phyloP scores from a whole-genome alignment of 2,113 vertebrate genomes.

The Balaeniceps rex region DNA sequence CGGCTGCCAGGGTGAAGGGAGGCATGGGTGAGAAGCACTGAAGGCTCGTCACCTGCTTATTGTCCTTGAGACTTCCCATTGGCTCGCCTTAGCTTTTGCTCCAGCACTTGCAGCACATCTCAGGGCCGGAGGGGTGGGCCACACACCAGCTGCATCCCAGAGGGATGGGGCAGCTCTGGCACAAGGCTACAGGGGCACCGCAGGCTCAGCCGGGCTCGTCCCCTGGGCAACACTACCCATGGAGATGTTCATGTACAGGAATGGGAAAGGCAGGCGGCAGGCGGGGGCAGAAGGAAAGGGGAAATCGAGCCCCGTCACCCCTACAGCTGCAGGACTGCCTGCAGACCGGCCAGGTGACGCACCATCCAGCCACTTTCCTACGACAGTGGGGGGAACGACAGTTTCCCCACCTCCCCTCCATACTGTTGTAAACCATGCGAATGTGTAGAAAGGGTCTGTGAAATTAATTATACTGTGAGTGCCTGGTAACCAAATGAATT shows the following conservation, averaged over 20 bases:
- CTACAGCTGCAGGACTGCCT: background rate
- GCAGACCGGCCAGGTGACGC: background rate
- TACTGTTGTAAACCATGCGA: slow-evolving; percentile 38
- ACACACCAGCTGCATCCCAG: background rate
- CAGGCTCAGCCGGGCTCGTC: background rate
- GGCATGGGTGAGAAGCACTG: background rate
- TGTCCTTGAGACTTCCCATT: background rate
- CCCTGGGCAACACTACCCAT: background rate
- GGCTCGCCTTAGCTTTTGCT: background rate
- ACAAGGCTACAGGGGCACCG: background rate
- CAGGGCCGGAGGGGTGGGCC: background rate
- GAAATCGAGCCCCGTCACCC: background rate
- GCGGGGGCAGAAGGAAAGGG: background rate
- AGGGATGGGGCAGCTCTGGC: background rate
- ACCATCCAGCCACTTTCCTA: background rate
- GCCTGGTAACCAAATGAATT: slow-evolving; percentile 81
- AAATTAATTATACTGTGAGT: slow-evolving; percentile 80
- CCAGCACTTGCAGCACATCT: background rate
- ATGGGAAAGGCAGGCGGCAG: background rate
- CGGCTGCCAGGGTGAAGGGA: background rate
- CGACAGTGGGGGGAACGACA: background rate
- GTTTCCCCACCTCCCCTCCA: background rate
- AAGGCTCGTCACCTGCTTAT: background rate
- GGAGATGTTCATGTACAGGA: rapidly evolving
- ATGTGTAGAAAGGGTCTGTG: slow-evolving; percentile 69